phyloP scores from a whole-genome alignment of 2,113 vertebrate species.

The Suricata suricatta region DNA sequence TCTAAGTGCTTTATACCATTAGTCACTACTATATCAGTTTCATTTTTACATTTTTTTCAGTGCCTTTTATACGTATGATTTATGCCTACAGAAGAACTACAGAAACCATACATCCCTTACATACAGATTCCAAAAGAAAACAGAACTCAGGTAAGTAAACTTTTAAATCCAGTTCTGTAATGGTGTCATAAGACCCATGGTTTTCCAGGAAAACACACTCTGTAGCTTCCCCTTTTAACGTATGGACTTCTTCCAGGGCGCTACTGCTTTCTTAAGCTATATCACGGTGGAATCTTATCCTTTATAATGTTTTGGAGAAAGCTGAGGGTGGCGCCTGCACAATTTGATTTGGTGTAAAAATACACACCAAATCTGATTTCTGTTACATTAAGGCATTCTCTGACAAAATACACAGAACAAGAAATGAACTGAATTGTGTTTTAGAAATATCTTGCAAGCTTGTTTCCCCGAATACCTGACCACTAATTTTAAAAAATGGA shows the following conservation, averaged over 20 bases:
- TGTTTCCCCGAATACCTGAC: conserved; percentile 88
- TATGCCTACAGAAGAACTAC: conserved; percentile 38
- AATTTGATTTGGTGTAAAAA: conserved; percentile 99
- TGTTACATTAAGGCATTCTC: conserved; percentile 95
- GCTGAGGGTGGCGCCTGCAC: conserved; percentile 92
- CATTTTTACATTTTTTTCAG: conserved; percentile 29
- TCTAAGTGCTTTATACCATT: conserved; percentile 69
- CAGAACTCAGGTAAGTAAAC: neutral
- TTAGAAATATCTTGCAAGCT: conserved; percentile 83
- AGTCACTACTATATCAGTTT: conserved; percentile 32
- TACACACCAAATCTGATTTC: conserved; percentile 97
- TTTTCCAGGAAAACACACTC: conserved; percentile 67
- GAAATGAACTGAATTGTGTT: conserved; percentile 89
- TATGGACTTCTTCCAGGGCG: neutral
- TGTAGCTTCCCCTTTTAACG: neutral
- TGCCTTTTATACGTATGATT: conserved; percentile 53
- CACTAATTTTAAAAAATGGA: conserved; percentile 89
- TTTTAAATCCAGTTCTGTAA: neutral
- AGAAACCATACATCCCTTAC: neutral
- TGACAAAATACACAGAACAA: conserved; percentile 91
- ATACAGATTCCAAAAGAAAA: neutral
- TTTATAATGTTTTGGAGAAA: conserved; percentile 87
- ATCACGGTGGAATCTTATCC: conserved; percentile 87
- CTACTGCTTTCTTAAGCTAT: conserved; percentile 78
- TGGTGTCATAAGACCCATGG: neutral